A percentile compares a stretch with the other conserved stretches of the same genome.
These are phyloP conservation scores for Hypomecis punctinalis DNA, from an alignment of 2,888 invertebrate genomes.

Conservation along the genomic window DNA sequence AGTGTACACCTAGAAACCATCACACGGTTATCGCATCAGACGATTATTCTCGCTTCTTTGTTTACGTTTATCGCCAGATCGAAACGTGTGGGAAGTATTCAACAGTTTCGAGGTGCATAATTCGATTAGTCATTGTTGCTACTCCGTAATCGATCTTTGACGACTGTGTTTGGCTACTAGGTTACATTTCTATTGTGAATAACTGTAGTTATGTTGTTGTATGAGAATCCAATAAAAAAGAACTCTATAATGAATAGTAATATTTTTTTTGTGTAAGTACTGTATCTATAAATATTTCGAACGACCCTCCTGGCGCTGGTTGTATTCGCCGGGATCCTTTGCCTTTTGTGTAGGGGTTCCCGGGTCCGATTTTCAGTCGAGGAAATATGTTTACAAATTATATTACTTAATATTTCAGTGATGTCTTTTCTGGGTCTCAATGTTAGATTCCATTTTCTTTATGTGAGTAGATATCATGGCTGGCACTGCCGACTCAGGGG, in stretches of 20 bases:
- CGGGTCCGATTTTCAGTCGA: no score
- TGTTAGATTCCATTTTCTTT: no score
- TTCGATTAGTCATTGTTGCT: slow-evolving; percentile 31
- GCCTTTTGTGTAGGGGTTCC: no score
- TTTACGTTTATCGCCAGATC: slow-evolving; percentile 61
- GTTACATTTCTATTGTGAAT: slow-evolving; percentile 1
- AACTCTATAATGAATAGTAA: no score
- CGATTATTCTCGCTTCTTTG: slow-evolving; percentile 68
- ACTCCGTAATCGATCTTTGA: slow-evolving; percentile 30
- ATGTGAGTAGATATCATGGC: no score
- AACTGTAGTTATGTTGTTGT: not conserved
- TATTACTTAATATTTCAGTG: no score
- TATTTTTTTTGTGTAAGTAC: not conserved
- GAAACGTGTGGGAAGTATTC: slow-evolving; percentile 55
- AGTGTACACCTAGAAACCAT: slow-evolving; percentile 40
- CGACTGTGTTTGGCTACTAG: slow-evolving; percentile 24
- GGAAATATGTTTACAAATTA: no score
- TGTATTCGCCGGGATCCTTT: no score
- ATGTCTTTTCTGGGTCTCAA: no score
- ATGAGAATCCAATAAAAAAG: not conserved
- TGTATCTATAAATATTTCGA: not conserved
- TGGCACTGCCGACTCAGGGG: no score
- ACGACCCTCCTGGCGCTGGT: no score
- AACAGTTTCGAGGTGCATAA: slow-evolving; percentile 39
- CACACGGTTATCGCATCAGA: slow-evolving; percentile 59